Evolutionary conservation across 2,113 vertebrate species (phyloP).

Genomic region (Ivindomyrus marchei): DNA sequence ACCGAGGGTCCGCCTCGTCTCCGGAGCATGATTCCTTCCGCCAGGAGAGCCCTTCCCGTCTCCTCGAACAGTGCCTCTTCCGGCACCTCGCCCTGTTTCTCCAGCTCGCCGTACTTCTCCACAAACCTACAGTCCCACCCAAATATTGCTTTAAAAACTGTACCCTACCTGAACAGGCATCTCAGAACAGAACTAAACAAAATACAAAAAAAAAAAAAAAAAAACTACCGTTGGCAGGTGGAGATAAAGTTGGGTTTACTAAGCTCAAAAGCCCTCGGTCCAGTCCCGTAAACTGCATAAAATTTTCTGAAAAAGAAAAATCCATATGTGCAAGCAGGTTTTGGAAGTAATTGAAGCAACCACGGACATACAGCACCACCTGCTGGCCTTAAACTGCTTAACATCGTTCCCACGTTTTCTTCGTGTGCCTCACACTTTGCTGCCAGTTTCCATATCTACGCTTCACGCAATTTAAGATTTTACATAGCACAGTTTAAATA

Average conservation of each 20-base stretch:
- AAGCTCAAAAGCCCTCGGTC: slow-evolving; percentile 67
- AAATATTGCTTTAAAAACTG: not conserved
- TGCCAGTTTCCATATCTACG: not conserved
- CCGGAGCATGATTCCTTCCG: slow-evolving; percentile 68
- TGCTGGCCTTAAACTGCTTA: not conserved
- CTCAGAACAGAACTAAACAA: not conserved
- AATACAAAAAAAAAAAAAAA: not conserved
- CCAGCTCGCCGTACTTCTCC: slow-evolving; percentile 70
- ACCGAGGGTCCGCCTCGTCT: slow-evolving; percentile 57
- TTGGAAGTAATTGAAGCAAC: not conserved
- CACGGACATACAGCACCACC: slow-evolving; percentile 8
- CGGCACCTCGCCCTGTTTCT: slow-evolving; percentile 59
- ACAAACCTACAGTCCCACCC: slow-evolving; percentile 71
- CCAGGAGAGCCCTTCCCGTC: slow-evolving; percentile 72
- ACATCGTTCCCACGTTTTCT: not conserved
- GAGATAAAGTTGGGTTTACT: slow-evolving; percentile 68
- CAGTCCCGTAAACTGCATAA: slow-evolving; percentile 43
- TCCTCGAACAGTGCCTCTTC: slow-evolving; percentile 72
- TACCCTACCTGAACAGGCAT: not conserved
- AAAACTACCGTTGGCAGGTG: slow-evolving; percentile 70
- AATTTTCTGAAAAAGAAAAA: slow-evolving; percentile 57
- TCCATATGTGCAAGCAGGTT: not conserved
- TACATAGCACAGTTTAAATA: not conserved
- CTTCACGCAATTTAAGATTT: not conserved
- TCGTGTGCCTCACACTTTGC: not conserved